Base-by-base conservation (phyloP, 2,113 vertebrate genomes). In the Halichoerus grypus region DNA sequence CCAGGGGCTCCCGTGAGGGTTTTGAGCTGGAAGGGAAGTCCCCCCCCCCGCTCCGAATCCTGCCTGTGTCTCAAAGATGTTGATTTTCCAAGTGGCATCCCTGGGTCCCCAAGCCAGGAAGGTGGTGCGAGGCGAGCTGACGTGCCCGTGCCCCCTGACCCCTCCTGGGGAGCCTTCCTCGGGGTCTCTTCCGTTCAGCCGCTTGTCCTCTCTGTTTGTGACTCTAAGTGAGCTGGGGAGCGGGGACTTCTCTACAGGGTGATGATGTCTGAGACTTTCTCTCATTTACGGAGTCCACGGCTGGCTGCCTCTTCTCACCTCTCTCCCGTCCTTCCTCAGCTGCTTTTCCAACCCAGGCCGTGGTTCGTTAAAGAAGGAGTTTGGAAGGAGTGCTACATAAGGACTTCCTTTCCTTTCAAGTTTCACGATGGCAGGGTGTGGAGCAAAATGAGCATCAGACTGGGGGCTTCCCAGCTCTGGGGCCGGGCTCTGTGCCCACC, bases 71-170 rank as follows among this genome's bases (percentile, higher is more conserved):
- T 91, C 86, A 39, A 5, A 91, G 51, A 53, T 71, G 46, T 74
- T 49, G 39, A 8, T 89, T 59, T 61, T 77, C 51, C 11, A 51
- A 57, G 39, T 13, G 33, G 53, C 36, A 0, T 53, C 22, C 4
- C 65, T 72, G 69, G 19, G 7, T 2, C 6, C 16, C 53, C 0
- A 1, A 72, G 33, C 53, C 0, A 0, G 26, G 6, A 74, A 63
- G 42, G 61, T 1, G 15, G 49, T 24, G 61, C 84, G 26, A 79
- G 24, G 71, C 16, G 3, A 85, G 63, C 22, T 53, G 21, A 18
- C 2, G 4, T 42, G 19, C 28, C 51, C 5, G 7, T 39, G 15
- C 4, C 15, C 24, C 51, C 77, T 4, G n/a, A 10, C 28, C 74
- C 69, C 24, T 51, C 13, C 76, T 77, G 42, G 42, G 22, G 24